Base-by-base conservation (phyloP, 2,113 vertebrate species). In the Sigmodon hispidus region DNA sequence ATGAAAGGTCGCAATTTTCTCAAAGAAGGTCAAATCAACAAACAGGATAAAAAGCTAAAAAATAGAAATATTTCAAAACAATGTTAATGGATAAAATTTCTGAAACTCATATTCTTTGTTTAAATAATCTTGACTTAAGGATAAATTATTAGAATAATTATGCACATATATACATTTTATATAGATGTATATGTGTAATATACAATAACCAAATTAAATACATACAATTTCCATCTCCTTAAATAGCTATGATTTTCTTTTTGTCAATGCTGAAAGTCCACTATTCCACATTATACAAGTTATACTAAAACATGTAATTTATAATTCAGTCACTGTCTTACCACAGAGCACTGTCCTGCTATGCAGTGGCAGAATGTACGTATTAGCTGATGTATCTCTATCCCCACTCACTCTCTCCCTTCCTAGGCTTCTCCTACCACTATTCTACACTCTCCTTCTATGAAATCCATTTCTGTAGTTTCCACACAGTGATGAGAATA, bases 371-470 rank as follows among this genome's bases (percentile, higher is more conserved):
- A 40, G 9, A n/a, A n/a, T n/a, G n/a, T n/a, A n/a, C n/a, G n/a
- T n/a, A n/a, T n/a, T n/a, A n/a, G 43, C 40, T 19, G 2, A 48
- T 11, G 19, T 65, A 4, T 55, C 24, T 77, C 3, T 50, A 1
- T 16, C 8, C 31, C 11, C 31, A 40, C 19, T 48, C 26, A 0
- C 1, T 65, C 45, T 15, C 10, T 19, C 0, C 4, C 8, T 21
- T 79, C 24, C 61, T 21, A 31, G 45, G n/a, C 9, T 7, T 4
- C 16, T 40, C 0, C 52, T 31, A 67, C 34, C 24, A 15, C 5
- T 77, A 7, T 21, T 67, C 34, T 48, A 2, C 45, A 10, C 29
- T 76, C 7, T 43, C 31, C 52, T 45, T 48, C 31, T 36, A 50
- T n/a, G 31, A 36, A 76, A n/a, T 36, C 19, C n/a, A 48, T 34